phyloP scores from a whole-genome alignment of 2,888 invertebrate genomes.

The Caenorhabditis auriculariae region DNA sequence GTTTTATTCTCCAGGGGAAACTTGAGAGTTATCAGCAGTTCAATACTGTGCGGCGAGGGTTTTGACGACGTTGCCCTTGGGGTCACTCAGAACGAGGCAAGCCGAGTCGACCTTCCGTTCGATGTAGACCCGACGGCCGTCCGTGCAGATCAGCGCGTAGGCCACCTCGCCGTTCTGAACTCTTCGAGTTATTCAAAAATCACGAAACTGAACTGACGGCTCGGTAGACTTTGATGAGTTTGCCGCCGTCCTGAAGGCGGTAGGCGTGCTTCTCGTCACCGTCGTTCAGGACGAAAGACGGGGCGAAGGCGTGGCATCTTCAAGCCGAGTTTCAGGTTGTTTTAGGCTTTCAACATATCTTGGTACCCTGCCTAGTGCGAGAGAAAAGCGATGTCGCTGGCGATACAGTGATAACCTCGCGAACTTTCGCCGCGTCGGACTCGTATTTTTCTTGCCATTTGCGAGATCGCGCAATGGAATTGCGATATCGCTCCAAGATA shows the following conservation, averaged over 20 bases:
- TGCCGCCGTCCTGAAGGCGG: constrained; percentile 14
- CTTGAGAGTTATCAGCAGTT: too few species aligned
- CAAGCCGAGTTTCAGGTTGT: too few species aligned
- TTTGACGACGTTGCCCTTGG: constrained; percentile 11
- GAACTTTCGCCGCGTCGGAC: too few species aligned
- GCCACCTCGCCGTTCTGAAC: constrained; percentile 5
- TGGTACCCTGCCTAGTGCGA: too few species aligned
- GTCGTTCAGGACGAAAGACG: constrained; percentile 9
- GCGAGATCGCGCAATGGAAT: too few species aligned
- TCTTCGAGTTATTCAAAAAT: neutral
- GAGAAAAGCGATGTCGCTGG: too few species aligned
- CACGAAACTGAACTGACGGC: neutral
- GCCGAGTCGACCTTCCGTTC: constrained; percentile 12
- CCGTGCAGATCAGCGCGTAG: constrained; percentile 25
- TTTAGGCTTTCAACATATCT: too few species aligned
- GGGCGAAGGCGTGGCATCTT: constrained; percentile 13
- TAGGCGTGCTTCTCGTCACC: constrained; percentile 11
- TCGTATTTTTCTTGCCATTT: too few species aligned
- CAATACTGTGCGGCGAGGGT: constrained; percentile 15
- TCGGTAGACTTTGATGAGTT: constrained; percentile 14
- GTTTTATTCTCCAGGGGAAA: too few species aligned
- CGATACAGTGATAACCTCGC: too few species aligned
- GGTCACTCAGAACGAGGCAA: constrained; percentile 9
- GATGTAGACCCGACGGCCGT: constrained; percentile 21
- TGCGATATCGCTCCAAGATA: too few species aligned